Conservation (phyloP, 1,140 invertebrate species). For the Magallana ariakensis region DNA sequence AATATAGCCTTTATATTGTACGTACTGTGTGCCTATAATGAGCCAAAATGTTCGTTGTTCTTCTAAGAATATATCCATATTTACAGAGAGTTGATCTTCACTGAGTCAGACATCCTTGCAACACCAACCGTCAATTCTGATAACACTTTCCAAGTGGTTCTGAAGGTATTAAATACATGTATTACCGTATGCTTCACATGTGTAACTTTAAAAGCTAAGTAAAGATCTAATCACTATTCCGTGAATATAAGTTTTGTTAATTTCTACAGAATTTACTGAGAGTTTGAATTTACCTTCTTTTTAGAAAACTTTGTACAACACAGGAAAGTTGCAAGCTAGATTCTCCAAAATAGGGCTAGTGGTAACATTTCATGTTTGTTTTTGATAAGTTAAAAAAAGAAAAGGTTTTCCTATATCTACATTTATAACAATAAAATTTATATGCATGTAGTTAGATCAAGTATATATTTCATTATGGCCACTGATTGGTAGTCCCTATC, state of each 20-base stretch:
- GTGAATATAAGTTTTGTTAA: no score
- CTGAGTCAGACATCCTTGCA: conserved; percentile 71
- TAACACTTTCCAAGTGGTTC: conserved; percentile 60
- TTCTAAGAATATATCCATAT: neutral
- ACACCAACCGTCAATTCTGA: conserved; percentile 63
- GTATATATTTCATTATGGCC: neutral
- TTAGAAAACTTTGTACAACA: conserved; percentile 68
- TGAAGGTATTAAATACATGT: conserved; percentile 64
- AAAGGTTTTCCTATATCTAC: neutral
- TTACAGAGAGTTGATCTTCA: conserved; percentile 72
- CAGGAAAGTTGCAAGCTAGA: conserved; percentile 68
- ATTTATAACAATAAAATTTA: neutral
- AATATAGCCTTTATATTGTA: no score
- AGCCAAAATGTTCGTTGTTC: no score
- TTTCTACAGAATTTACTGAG: no score
- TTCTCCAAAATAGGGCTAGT: conserved; percentile 47
- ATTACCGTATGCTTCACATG: no score
- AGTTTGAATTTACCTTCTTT: conserved; percentile 20
- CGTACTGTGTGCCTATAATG: no score
- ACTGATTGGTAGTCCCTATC: neutral
- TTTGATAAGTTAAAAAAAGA: neutral
- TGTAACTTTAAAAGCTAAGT: no score
- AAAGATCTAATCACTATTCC: no score
- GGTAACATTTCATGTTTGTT: neutral
- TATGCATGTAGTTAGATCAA: no score